These are phyloP conservation scores for Arrhopalites spinosus DNA, from an alignment of 2,888 invertebrate species.

Conservation along the genomic window DNA sequence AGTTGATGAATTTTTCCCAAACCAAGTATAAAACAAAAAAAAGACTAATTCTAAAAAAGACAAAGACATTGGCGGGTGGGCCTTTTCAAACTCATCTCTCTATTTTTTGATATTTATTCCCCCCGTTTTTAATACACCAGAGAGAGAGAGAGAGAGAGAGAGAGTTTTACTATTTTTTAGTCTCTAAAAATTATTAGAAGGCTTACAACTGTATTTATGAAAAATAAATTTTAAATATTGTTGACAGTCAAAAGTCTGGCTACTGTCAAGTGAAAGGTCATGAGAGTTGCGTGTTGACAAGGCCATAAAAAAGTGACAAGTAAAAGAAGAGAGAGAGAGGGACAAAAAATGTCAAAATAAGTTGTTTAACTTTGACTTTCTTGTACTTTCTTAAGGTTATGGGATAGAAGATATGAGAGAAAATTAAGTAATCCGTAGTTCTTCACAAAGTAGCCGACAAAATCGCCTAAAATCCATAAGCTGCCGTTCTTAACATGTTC, in stretches of 20 bases:
- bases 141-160: too few relatives aligned
- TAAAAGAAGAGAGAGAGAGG: too few relatives aligned
- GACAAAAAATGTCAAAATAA: slow-evolving; percentile 34
- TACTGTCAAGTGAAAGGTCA: background rate
- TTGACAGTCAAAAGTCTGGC: slow-evolving; percentile 2
- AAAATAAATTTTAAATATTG: too few relatives aligned
- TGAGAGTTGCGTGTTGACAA: slow-evolving; percentile 12
- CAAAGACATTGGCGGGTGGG: background rate
- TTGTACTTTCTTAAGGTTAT: background rate
- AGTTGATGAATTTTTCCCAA: slow-evolving; percentile 8
- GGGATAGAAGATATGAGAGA: slow-evolving; percentile 10
- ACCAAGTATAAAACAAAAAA: background rate
- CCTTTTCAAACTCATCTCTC: too few relatives aligned
- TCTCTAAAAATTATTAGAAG: too few relatives aligned
- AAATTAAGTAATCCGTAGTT: slow-evolving; percentile 31
- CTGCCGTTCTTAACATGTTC: slow-evolving; percentile 5
- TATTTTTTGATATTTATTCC: too few relatives aligned
- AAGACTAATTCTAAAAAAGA: slow-evolving; percentile 9
- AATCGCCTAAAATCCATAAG: slow-evolving; percentile 8
- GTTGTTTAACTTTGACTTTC: slow-evolving; percentile 10
- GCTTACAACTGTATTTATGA: too few relatives aligned
- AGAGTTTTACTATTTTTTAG: too few relatives aligned
- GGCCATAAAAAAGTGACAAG: slow-evolving; percentile 24
- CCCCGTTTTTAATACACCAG: too few relatives aligned
- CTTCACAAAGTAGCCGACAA: slow-evolving; percentile 13